Percentiles rank a stretch among this genome's conserved stretches.
Conservation (phyloP, 2,888 invertebrate genomes). For the Aporophyla lueneburgensis region DNA sequence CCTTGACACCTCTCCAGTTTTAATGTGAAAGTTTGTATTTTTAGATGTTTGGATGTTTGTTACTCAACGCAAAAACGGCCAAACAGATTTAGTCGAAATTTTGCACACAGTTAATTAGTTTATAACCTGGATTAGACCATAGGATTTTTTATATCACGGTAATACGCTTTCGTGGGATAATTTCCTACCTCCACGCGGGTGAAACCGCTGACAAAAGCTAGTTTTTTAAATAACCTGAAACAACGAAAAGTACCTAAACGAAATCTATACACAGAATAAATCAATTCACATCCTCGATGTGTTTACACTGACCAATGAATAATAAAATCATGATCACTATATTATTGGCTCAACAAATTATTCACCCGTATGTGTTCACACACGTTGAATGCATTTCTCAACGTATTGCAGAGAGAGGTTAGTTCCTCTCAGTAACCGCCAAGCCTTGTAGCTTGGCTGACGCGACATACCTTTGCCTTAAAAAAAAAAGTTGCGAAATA, state of each 20-base stretch:
- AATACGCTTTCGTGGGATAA: too few species aligned
- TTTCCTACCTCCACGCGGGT: too few species aligned
- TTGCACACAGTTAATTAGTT: too few species aligned
- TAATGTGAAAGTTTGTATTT: too few species aligned
- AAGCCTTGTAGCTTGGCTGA: conserved; percentile 67
- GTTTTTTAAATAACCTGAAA: background rate
- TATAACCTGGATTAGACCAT: too few species aligned
- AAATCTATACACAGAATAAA: background rate
- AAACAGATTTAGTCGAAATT: too few species aligned
- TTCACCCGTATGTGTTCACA: conserved; percentile 42
- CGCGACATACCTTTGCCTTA: conserved; percentile 63
- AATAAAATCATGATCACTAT: background rate
- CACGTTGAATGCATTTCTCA: conserved; percentile 77
- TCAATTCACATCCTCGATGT: background rate
- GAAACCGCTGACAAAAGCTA: too few species aligned
- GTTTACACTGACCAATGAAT: background rate
- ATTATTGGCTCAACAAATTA: conserved; percentile 32
- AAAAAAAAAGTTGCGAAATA: conserved; percentile 64
- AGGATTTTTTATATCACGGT: too few species aligned
- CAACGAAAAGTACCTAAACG: background rate
- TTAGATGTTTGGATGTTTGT: too few species aligned
- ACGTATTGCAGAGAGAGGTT: conserved; percentile 76
- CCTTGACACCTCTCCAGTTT: too few species aligned
- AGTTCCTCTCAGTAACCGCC: conserved; percentile 75
- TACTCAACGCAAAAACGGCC: too few species aligned